Percentiles rank a stretch among this genome's conserved stretches.
These are phyloP conservation scores for Mallotus villosus DNA, from an alignment of 2,797 vertebrate species.

Conservation along the genomic window DNA sequence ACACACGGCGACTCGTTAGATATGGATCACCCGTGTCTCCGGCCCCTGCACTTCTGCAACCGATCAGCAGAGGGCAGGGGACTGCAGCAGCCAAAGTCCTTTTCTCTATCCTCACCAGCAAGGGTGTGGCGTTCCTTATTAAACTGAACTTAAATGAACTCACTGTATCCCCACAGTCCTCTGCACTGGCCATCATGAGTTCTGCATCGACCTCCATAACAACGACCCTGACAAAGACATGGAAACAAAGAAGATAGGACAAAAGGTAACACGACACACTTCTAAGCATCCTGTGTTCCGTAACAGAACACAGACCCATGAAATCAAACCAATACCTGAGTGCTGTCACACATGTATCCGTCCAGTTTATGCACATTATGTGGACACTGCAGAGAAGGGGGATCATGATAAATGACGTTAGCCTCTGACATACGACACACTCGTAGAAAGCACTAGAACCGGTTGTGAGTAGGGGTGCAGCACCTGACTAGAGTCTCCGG, in stretches of 20 bases:
- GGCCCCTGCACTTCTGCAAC: background rate
- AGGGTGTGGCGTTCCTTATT: background rate
- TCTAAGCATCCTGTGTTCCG: background rate
- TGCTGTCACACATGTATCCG: constrained; percentile 90
- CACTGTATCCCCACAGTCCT: constrained; percentile 87
- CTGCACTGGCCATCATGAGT: constrained; percentile 88
- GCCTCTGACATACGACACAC: background rate
- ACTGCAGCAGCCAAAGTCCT: background rate
- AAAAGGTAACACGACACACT: background rate
- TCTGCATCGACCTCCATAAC: constrained; percentile 87
- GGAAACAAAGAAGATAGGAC: background rate
- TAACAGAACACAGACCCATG: background rate
- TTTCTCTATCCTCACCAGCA: no score
- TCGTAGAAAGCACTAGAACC: background rate
- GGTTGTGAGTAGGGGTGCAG: background rate
- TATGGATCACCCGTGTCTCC: background rate
- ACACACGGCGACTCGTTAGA: background rate
- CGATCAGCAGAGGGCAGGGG: background rate
- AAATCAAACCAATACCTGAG: constrained; percentile 76
- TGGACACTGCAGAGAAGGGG: constrained; percentile 80
- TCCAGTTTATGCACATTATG: constrained; percentile 97
- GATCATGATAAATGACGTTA: background rate
- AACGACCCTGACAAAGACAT: constrained; percentile 79
- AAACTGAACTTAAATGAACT: constrained; percentile 13
- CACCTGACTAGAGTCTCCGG: constrained; percentile 97